Evolutionary conservation across 64 coral and sea anemone genomes (phyloP), one percentile per base, ranked within the genome.

Genomic region (Catalaphyllia jardinei): DNA sequence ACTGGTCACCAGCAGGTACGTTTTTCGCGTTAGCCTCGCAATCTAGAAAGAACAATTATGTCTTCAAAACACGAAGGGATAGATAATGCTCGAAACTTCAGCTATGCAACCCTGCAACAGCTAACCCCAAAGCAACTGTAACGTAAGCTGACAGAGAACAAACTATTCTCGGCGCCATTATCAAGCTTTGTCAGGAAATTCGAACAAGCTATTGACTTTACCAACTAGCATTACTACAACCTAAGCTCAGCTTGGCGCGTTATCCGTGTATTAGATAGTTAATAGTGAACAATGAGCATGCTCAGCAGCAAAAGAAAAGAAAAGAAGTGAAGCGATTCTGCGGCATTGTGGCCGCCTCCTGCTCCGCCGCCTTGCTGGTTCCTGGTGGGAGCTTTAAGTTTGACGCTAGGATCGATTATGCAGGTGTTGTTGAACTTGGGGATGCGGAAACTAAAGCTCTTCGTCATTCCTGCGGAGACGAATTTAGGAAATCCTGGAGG

Each of bases 401-500:
- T 79, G 17, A 89, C 87, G 61, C 75, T 79, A 13, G 87, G 87
- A 30, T 89, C 87, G 20, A 79, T 52, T 2, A 89, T 10, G 15
- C 71, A 35, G 0, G 75, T 67, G 61, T 54, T 39, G 76, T 69
- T 79, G 75, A 78, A 79, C 49, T 9, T 51, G 11, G 75, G 87
- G 17, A 89, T 29, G 60, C 75, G 87, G 75, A 79, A 79, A 50
- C 30, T 55, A 4, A 89, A 50, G 18, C 12, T 71, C 49, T 71
- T 49, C 81, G 42, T 50, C 11, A 25, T 15, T 71, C 63, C 62
- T 2, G 22, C 51, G 0, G 9, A 0, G 10, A 49, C 81, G 13
- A 85, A 27, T 12, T 71, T 85, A 4, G 81, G 81, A 42, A 71
- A 85, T 13, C 81, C 81, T 71, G 33, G 0, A 8, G 81, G 81